Percentiles rank a stretch among this genome's conserved stretches.
These are phyloP conservation scores for Illadopsis cleaveri DNA, from an alignment of 2,113 vertebrate species.

Conservation along the genomic window DNA sequence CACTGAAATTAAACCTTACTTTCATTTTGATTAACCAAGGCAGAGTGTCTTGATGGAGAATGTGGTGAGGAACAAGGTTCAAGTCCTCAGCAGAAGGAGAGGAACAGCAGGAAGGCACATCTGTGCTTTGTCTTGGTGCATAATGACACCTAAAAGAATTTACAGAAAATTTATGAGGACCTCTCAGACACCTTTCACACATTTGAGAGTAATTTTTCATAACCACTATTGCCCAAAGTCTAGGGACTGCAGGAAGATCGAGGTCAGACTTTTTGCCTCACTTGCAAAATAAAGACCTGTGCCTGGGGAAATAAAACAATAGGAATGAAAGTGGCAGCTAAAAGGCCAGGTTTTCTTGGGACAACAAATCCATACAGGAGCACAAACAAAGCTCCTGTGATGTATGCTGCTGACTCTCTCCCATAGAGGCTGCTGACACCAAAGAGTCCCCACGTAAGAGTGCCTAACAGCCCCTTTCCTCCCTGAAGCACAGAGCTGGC, in stretches of 20 bases:
- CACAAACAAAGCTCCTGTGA: neutral
- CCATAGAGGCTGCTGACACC: neutral
- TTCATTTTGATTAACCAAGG: neutral
- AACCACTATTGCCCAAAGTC: neutral
- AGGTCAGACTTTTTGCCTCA: neutral
- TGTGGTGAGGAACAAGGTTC: neutral
- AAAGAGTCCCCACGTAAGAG: neutral
- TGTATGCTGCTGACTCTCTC: neutral
- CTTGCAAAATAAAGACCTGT: neutral
- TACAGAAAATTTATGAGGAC: neutral
- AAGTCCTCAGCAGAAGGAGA: neutral
- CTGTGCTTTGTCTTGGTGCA: neutral
- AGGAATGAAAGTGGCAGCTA: neutral
- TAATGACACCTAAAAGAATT: neutral
- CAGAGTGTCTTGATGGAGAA: neutral
- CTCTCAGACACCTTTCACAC: neutral
- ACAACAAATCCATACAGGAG: conserved; percentile 1
- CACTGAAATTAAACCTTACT: neutral
- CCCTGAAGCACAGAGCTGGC: neutral
- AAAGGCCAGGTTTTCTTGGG: neutral
- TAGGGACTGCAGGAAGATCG: neutral
- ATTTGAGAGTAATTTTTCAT: neutral
- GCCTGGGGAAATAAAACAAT: neutral
- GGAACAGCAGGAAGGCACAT: neutral
- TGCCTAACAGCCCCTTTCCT: neutral